Percentiles rank a stretch among this genome's conserved stretches.
Evolutionary conservation across 2,113 vertebrate species (phyloP).

Genomic region (Paraplagusia blochii): DNA sequence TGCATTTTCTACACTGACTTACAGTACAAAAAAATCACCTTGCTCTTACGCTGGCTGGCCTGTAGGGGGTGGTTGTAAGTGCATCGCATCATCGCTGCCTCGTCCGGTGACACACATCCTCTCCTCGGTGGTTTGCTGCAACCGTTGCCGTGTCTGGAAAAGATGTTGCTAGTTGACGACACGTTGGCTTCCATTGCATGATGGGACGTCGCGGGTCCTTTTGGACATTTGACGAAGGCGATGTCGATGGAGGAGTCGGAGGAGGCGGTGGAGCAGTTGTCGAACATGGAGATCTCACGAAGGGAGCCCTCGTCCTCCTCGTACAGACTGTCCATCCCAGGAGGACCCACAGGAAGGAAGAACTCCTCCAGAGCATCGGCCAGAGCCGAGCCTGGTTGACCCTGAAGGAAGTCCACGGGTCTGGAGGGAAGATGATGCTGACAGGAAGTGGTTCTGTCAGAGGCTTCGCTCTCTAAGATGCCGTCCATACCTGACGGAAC

Average conservation of each 20-base stretch:
- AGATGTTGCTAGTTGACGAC: conserved; percentile 34
- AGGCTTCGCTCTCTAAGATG: conserved; percentile 84
- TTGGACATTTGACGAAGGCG: conserved; percentile 85
- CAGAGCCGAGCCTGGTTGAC: conserved; percentile 70
- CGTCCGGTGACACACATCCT: conserved; percentile 77
- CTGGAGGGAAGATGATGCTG: conserved; percentile 48
- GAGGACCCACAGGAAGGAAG: conserved; percentile 72
- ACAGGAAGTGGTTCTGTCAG: conserved; percentile 27
- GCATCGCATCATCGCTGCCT: conserved; percentile 53
- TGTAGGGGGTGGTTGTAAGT: conserved; percentile 71
- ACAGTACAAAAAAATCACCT: conserved; percentile 51
- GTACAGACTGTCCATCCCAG: conserved; percentile 62
- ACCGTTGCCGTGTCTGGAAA: conserved; percentile 66
- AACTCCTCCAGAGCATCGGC: conserved; percentile 72
- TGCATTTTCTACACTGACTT: neutral
- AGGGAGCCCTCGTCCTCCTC: conserved; percentile 78
- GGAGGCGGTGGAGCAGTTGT: conserved; percentile 86
- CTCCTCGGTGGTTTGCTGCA: conserved; percentile 78
- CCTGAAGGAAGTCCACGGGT: conserved; percentile 52
- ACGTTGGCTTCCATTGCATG: conserved; percentile 69
- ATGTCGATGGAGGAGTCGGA: conserved; percentile 95
- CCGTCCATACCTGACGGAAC: conserved; percentile 76
- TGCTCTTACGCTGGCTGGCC: conserved; percentile 86
- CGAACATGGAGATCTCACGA: conserved; percentile 80
- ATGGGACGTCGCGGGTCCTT: conserved; percentile 65